Evolutionary conservation across 2,888 invertebrate genomes (phyloP), one percentile per base, ranked within the genome.

Genomic region (Megamerina dolium): DNA sequence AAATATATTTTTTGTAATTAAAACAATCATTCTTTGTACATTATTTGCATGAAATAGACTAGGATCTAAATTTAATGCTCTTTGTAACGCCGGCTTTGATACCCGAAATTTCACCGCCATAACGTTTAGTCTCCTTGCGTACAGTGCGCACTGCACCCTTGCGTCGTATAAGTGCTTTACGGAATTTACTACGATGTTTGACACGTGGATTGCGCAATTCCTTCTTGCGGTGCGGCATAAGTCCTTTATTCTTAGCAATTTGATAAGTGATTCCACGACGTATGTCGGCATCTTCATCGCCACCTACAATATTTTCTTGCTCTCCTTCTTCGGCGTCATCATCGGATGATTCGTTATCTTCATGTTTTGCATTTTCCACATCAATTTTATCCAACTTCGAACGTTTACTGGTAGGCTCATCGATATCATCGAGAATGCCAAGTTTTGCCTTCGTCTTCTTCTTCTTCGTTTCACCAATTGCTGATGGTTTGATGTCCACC

Each of bases 241-340:
- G 76, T 13, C 96, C 96, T 72, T 92, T 95, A 65, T 97, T 97
- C 72, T 96, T 96, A 16, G 87, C 85, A 64, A 96, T 96, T 78
- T 94, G 82, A 66, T 92, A 91, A 3, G 89, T 93, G 51, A 95
- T 94, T 40, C 81, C 81, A 56, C 95, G 78, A 63, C 91, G 92
- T 2, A 69, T 54, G 35, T 73, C 73, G 29, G 52, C 60, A 12
- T 59, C 56, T 30, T 60, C 62, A 23, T 60, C 63, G 17, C 71
- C 72, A 2, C 55, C 55, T 21, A 64, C 59, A 31, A 72, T 49
- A n/a, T 50, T 75, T 48, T 73, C 73, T 18, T 41, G 34, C 4
- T 74, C 75, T 16, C 70, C 69, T 47, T 73, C 74, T 53, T 73
- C 72, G 19, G 72, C 73, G 60, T 72, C 73, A 39, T 74, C 73